Evolutionary conservation across 2,797 vertebrate species (phyloP).

Genomic region (Triplophysa bombifrons): DNA sequence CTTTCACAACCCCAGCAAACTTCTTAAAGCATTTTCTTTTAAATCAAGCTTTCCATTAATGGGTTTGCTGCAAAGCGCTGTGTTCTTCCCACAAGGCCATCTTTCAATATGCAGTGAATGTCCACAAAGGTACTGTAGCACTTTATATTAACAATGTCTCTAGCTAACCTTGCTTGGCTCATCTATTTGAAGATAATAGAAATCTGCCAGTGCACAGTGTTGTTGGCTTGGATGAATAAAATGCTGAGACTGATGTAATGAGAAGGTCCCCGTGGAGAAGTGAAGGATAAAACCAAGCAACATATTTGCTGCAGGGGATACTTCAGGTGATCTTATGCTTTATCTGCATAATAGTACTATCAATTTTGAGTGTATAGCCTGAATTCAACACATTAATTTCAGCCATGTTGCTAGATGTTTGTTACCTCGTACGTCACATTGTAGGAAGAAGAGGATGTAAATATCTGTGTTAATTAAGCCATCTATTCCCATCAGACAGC

Average conservation of each 20-base stretch:
- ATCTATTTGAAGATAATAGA: slow-evolving; percentile 32
- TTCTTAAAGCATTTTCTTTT: background rate
- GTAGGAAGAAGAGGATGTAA: background rate
- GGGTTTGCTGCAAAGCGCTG: background rate
- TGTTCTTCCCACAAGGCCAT: background rate
- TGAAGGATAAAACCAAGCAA: background rate
- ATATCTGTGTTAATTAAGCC: slow-evolving; percentile 39
- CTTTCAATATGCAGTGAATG: background rate
- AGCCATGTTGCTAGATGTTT: background rate
- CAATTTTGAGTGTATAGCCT: background rate
- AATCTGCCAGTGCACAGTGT: slow-evolving; percentile 9
- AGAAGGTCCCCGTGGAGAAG: slow-evolving; percentile 9
- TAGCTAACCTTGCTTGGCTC: slow-evolving; percentile 6
- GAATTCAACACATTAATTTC: background rate
- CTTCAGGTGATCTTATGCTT: slow-evolving; percentile 6
- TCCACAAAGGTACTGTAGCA: background rate
- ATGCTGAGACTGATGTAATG: slow-evolving; percentile 15
- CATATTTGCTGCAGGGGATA: background rate
- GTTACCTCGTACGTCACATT: background rate
- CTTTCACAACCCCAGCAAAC: background rate
- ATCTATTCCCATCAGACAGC: background rate
- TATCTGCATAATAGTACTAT: background rate
- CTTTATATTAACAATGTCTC: slow-evolving; percentile 18
- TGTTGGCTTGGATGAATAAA: slow-evolving; percentile 27
- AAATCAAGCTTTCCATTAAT: background rate